Percentiles rank a stretch among this genome's conserved stretches.
Evolutionary conservation across 2,113 vertebrate genomes (phyloP).

Genomic region (Mugil cephalus): DNA sequence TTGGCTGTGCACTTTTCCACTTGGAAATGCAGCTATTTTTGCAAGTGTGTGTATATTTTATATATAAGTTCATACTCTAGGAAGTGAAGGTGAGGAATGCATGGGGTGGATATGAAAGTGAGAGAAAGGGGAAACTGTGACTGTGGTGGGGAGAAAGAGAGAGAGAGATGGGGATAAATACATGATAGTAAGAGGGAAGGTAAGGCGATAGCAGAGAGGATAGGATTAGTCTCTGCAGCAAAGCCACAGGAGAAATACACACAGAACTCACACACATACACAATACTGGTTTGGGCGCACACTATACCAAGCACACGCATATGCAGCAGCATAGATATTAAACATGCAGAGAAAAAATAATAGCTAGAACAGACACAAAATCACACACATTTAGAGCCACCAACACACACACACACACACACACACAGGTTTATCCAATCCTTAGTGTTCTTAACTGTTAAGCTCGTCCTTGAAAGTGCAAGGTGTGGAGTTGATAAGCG

Average conservation of each 20-base stretch:
- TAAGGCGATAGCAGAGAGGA: conserved; percentile 68
- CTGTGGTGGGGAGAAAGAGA: conserved; percentile 21
- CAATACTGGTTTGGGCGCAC: background rate
- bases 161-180: conserved; percentile 65
- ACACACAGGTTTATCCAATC: conserved; percentile 46
- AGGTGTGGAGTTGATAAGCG: conserved; percentile 77
- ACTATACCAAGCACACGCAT: background rate
- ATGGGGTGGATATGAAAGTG: background rate
- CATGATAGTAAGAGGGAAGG: conserved; percentile 65
- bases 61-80: conserved; percentile 15
- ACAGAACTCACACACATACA: conserved; percentile 32
- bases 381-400: conserved; percentile 8
- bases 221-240: conserved; percentile 72
- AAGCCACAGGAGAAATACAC: conserved; percentile 50
- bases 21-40: conserved; percentile 9
- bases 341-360: conserved; percentile 20
- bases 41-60: background rate
- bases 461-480: conserved; percentile 77
- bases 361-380: conserved; percentile 10
- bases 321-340: conserved; percentile 27
- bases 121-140: background rate
- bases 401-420: conserved; percentile 25
- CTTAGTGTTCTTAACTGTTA: conserved; percentile 72
- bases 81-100: background rate
- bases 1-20: background rate